Evolutionary conservation across 2,113 vertebrate genomes (phyloP).

Genomic region (Canis aureus): DNA sequence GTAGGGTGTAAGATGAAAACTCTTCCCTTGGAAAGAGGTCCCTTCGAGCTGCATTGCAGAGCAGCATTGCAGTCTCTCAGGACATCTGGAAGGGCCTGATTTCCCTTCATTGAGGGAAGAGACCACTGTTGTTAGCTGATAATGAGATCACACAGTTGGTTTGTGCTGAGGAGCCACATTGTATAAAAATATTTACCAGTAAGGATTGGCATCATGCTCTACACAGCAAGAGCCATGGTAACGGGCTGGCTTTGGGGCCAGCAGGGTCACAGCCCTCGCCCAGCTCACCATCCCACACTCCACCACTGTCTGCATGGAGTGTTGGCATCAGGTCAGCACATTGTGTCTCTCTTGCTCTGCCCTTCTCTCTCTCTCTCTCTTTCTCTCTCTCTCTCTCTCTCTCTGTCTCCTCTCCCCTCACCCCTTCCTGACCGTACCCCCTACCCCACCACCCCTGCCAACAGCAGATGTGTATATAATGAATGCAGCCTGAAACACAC

Average conservation of each 20-base stretch:
- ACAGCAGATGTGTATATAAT: background rate
- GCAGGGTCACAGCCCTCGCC: accelerated
- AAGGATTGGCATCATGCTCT: background rate
- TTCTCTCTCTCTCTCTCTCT: background rate
- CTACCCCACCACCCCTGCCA: background rate
- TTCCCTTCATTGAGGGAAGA: background rate
- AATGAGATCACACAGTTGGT: background rate
- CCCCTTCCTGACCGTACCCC: background rate
- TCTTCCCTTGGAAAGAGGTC: background rate
- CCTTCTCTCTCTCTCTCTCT: too few species aligned
- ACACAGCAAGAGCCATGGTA: accelerated
- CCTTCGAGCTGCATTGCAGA: background rate
- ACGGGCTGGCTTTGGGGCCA: background rate
- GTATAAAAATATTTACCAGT: background rate
- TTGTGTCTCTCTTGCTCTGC: background rate
- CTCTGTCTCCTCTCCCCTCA: background rate
- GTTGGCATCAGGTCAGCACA: background rate
- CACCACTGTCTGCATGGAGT: background rate
- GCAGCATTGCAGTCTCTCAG: background rate
- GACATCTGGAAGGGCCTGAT: background rate
- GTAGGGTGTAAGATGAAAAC: background rate
- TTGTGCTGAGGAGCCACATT: background rate
- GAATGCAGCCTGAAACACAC: background rate
- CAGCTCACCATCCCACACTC: background rate
- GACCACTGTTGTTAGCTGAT: background rate